Conservation (phyloP, 2,888 invertebrate species). For the Caenorhabditis sinica region DNA sequence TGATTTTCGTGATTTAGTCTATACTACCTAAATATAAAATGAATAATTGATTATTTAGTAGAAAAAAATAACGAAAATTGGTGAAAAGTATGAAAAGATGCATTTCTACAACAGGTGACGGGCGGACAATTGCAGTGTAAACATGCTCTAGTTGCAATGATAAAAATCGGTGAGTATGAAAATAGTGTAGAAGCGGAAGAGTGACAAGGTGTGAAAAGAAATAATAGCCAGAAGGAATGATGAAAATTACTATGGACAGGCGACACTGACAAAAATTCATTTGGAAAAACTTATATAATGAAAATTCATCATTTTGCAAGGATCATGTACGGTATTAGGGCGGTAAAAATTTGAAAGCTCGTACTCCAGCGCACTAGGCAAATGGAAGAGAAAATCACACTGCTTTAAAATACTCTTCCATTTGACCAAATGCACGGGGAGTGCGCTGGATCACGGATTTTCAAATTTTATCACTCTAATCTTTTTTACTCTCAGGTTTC, state of each 20-base stretch:
- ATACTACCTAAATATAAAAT: slow-evolving; percentile 39
- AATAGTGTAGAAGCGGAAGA: slow-evolving; percentile 18
- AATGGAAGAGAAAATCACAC: no score
- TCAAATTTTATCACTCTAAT: no score
- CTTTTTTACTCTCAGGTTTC: no score
- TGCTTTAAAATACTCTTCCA: no score
- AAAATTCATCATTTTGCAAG: no score
- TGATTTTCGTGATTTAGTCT: slow-evolving; percentile 32
- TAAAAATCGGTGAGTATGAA: slow-evolving; percentile 22
- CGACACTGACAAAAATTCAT: not conserved
- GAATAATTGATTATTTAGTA: not conserved
- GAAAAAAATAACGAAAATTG: not conserved
- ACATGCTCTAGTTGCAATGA: slow-evolving; percentile 59
- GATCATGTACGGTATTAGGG: no score
- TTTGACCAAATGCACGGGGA: no score
- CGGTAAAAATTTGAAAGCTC: no score
- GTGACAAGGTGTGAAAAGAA: slow-evolving; percentile 12
- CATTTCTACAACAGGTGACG: slow-evolving; percentile 41
- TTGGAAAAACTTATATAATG: no score
- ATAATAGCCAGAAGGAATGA: not conserved
- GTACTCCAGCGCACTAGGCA: no score
- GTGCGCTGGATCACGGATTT: no score
- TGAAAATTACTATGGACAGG: not conserved
- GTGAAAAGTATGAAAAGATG: not conserved
- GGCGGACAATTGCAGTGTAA: slow-evolving; percentile 57